Conservation (phyloP, 1,140 invertebrate genomes). For the Sminthurinus signatus region DNA sequence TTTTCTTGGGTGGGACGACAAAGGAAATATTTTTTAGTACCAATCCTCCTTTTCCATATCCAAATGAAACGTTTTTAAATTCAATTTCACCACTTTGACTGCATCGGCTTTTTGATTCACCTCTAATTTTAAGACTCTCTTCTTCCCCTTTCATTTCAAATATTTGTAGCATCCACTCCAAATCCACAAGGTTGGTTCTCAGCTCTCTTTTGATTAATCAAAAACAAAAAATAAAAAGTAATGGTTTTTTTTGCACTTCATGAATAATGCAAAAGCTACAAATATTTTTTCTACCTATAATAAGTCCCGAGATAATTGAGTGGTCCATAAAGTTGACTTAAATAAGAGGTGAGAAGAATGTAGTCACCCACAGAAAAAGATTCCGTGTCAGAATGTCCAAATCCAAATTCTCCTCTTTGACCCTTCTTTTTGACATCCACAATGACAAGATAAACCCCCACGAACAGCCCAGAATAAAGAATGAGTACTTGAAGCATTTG, state of each 20-base stretch:
- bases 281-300: no score
- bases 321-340: slow-evolving; percentile 57
- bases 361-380: slow-evolving; percentile 59
- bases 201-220: no score
- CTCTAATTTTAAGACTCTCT: no score
- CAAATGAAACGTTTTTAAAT: slow-evolving; percentile 82
- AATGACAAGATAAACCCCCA: slow-evolving; percentile 54
- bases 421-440: slow-evolving; percentile 47
- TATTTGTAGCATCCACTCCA: no score
- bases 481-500: slow-evolving; percentile 52
- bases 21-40: slow-evolving; percentile 83
- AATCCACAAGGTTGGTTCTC: no score
- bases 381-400: no score
- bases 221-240: no score
- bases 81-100: slow-evolving; percentile 62
- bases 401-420: no score
- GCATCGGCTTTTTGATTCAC: no score
- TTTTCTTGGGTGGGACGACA: slow-evolving; percentile 77
- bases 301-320: slow-evolving; percentile 61
- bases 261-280: no score
- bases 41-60: slow-evolving; percentile 71
- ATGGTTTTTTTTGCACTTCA: no score
- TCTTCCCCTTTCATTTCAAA: no score
- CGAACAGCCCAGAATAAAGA: slow-evolving; percentile 52
- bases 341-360: slow-evolving; percentile 57